Evolutionary conservation across 2,797 vertebrate genomes (phyloP).

Genomic region (Myripristis murdjan): DNA sequence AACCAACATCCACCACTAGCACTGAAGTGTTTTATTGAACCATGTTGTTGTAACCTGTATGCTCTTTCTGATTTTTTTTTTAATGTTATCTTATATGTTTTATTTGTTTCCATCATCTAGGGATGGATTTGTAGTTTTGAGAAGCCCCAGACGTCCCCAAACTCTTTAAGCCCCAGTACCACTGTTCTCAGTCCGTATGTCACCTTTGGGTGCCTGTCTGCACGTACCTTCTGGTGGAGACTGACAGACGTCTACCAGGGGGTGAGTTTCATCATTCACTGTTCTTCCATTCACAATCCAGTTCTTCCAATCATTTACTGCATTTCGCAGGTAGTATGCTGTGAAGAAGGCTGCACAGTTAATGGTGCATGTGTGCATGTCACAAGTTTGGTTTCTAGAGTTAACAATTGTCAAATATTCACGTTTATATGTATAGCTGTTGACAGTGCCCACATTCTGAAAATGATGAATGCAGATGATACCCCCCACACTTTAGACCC

Average conservation of each 20-base stretch:
- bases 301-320: neutral
- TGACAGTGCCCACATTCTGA: too few relatives aligned
- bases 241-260: constrained; percentile 81
- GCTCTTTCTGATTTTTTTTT: neutral
- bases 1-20: neutral
- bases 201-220: constrained; percentile 85
- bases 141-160: constrained; percentile 87
- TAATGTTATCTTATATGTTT: neutral
- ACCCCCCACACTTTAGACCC: too few relatives aligned
- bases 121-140: constrained; percentile 85
- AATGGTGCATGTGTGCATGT: neutral
- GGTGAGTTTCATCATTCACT: constrained; percentile 63
- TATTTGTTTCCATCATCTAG: constrained; percentile 52
- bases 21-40: neutral
- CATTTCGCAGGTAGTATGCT: neutral
- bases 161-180: constrained; percentile 86
- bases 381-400: too few relatives aligned
- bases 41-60: neutral
- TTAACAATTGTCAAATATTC: too few relatives aligned
- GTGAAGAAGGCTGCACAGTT: neutral
- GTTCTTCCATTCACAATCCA: neutral
- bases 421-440: too few relatives aligned
- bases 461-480: too few relatives aligned
- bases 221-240: constrained; percentile 87
- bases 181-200: constrained; percentile 88